phyloP scores from a whole-genome alignment of 1,140 invertebrate genomes.

The Ips nitidus region DNA sequence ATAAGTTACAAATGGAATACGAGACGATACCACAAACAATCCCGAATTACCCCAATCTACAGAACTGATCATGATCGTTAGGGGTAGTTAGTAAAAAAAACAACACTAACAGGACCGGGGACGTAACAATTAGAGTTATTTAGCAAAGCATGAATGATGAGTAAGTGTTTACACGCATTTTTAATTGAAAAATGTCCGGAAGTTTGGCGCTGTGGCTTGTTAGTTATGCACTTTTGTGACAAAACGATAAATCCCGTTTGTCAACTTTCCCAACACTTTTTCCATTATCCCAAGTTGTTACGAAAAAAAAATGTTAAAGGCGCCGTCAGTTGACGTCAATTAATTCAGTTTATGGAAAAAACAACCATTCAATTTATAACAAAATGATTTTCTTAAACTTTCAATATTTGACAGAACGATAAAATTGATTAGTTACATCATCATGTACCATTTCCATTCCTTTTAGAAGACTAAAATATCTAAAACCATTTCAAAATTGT shows the following conservation, averaged over 20 bases:
- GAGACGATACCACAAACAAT: not conserved
- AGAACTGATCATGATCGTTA: constrained; percentile 15
- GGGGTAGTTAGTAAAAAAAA: constrained; percentile 24
- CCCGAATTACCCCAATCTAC: not conserved
- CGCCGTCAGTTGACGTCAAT: not conserved
- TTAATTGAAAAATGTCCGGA: constrained; percentile 46
- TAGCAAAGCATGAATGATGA: constrained; percentile 44
- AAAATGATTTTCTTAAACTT: too few species aligned
- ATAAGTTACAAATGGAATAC: not conserved
- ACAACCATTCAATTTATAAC: too few species aligned
- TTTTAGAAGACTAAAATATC: too few species aligned
- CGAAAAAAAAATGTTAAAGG: not conserved
- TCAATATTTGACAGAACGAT: too few species aligned
- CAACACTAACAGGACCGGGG: constrained; percentile 12
- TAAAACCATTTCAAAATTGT: too few species aligned
- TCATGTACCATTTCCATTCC: too few species aligned
- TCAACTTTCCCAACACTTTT: constrained; percentile 43
- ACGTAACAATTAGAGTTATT: constrained; percentile 32
- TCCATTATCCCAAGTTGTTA: constrained; percentile 38
- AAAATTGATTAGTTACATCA: too few species aligned
- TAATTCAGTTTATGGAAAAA: too few species aligned
- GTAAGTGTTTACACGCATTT: constrained; percentile 46
- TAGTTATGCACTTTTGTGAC: constrained; percentile 50
- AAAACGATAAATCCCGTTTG: constrained; percentile 48
- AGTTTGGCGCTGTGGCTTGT: constrained; percentile 47